Percentiles rank a stretch among this genome's conserved stretches.
These are phyloP conservation scores for Aphaenogaster rudis DNA, from an alignment of 1,140 invertebrate genomes.

Conservation along the genomic window DNA sequence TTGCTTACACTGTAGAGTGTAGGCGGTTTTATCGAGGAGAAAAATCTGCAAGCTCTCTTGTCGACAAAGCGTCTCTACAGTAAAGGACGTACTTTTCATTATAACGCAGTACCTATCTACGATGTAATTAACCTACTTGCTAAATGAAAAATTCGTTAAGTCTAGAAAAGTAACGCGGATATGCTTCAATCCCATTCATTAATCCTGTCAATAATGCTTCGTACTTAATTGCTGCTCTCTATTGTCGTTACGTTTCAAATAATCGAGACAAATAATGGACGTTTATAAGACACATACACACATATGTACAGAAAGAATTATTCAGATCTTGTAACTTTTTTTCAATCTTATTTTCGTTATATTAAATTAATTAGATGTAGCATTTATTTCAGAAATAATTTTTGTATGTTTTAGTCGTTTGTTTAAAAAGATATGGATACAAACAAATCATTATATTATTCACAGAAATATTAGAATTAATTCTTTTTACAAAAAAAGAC, in stretches of 20 bases:
- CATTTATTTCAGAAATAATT: conserved; percentile 12
- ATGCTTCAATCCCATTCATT: not conserved
- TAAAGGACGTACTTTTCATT: conserved; percentile 46
- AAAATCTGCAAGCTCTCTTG: conserved; percentile 29
- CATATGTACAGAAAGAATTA: not conserved
- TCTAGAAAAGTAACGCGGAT: not conserved
- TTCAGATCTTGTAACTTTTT: not conserved
- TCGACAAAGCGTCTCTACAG: conserved; percentile 45
- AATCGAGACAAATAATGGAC: not conserved
- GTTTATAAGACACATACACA: not conserved
- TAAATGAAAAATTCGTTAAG: not conserved
- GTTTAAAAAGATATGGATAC: not conserved
- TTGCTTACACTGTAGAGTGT: not conserved
- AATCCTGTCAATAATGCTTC: conserved; percentile 20
- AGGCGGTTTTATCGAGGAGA: conserved; percentile 45
- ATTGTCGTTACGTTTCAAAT: not conserved
- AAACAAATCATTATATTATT: not conserved
- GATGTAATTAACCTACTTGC: conserved; percentile 63
- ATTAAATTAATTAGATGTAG: not conserved
- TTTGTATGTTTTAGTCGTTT: not conserved
- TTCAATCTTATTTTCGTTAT: conserved; percentile 6
- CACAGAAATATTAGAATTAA: not conserved
- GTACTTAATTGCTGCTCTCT: not conserved
- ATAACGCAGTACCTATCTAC: conserved; percentile 47
- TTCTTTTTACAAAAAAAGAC: not conserved